Evolutionary conservation across 2,113 vertebrate species (phyloP).

Genomic region (Coptodon bakossiorum): DNA sequence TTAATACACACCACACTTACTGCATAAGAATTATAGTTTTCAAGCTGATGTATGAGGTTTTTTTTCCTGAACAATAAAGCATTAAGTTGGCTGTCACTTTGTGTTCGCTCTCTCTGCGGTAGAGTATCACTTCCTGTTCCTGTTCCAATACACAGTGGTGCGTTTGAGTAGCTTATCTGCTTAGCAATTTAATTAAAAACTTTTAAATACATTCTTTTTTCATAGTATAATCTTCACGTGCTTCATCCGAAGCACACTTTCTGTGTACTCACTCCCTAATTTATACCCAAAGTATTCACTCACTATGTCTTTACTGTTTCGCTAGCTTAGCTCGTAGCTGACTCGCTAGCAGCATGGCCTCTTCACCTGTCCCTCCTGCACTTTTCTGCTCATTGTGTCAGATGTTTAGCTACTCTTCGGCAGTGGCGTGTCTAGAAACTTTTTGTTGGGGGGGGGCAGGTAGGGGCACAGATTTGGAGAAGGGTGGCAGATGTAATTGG

Average conservation of each 20-base stretch:
- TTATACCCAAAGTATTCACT: neutral
- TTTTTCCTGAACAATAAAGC: neutral
- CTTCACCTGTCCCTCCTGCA: no score
- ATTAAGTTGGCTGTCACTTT: neutral
- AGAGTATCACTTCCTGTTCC: neutral
- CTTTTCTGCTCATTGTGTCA: no score
- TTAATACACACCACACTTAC: neutral
- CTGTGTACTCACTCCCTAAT: neutral
- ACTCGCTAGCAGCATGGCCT: neutral
- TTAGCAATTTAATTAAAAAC: neutral
- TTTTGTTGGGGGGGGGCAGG: no score
- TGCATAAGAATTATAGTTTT: neutral
- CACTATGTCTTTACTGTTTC: fast-evolving
- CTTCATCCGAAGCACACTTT: fast-evolving
- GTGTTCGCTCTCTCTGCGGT: neutral
- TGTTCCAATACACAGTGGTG: neutral
- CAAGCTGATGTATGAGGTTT: neutral
- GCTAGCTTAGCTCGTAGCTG: neutral
- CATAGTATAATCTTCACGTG: neutral
- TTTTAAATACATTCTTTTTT: neutral
- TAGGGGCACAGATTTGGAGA: no score
- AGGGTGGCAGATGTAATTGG: no score
- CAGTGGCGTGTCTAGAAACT: no score
- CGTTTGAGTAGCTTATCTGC: neutral
- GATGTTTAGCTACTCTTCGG: no score